phyloP scores from a whole-genome alignment of 2,113 vertebrate genomes.

The Fulica atra region DNA sequence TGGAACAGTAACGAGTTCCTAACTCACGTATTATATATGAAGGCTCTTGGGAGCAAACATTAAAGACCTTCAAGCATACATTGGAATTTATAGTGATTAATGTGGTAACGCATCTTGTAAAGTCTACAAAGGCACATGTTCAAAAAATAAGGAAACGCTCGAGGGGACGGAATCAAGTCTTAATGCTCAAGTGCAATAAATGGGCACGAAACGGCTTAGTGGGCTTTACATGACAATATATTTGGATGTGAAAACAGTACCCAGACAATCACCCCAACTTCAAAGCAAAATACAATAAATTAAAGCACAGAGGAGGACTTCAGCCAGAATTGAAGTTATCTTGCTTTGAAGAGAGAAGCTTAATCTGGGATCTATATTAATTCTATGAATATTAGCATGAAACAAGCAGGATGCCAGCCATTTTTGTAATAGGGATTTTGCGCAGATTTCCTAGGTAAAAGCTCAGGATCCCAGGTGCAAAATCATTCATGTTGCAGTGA shows the following conservation, averaged over 20 bases:
- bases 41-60: conserved; percentile 1
- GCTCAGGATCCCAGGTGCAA: neutral
- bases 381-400: neutral
- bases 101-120: conserved; percentile 5
- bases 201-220: neutral
- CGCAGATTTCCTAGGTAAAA: neutral
- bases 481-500: neutral
- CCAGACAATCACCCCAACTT: neutral
- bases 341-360: neutral
- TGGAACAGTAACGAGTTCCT: neutral
- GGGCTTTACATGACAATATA: neutral
- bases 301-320: neutral
- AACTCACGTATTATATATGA: neutral
- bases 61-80: neutral
- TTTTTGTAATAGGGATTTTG: neutral
- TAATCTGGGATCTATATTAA: neutral
- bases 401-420: neutral
- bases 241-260: neutral
- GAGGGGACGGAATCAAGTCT: neutral
- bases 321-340: neutral
- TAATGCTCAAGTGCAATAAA: neutral
- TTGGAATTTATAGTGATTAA: conserved; percentile 3
- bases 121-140: neutral
- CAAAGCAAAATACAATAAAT: neutral
- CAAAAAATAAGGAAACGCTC: conserved; percentile 10